A percentile compares a stretch with the other conserved stretches of the same genome.
Conservation (phyloP, 2,888 invertebrate species). For the Drosophila pegasa region DNA sequence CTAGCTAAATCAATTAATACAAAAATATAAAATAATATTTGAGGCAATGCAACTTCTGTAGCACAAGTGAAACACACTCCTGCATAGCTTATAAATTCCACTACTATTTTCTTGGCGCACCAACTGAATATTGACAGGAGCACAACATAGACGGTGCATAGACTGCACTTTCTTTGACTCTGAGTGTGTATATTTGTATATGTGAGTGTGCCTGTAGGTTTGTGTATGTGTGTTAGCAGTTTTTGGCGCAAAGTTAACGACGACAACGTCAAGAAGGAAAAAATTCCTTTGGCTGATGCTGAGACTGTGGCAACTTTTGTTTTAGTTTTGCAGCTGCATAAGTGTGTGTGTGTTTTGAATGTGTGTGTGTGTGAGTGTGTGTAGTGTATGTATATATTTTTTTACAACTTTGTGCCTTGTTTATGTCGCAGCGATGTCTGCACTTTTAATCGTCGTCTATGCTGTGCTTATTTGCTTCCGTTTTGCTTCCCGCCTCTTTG, state of each 20-base stretch:
- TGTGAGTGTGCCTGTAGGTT: not conserved
- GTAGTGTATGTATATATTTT: constrained; percentile 30
- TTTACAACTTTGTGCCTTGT: constrained; percentile 70
- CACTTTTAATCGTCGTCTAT: constrained; percentile 71
- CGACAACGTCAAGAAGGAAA: constrained; percentile 32
- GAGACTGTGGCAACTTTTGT: constrained; percentile 56
- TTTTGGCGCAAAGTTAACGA: constrained; percentile 60
- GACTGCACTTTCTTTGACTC: constrained; percentile 14
- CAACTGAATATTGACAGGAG: constrained; percentile 50
- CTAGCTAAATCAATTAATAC: no score
- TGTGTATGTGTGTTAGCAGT: constrained; percentile 19
- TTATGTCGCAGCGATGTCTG: constrained; percentile 69
- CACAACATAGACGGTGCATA: constrained; percentile 37
- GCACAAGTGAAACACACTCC: not conserved
- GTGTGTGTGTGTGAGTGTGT: constrained; percentile 15
- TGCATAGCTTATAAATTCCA: not conserved
- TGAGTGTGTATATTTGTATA: not conserved
- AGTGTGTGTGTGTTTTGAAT: constrained; percentile 44
- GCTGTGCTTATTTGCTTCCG: constrained; percentile 66
- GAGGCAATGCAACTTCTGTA: not conserved
- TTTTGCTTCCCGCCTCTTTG: constrained; percentile 49
- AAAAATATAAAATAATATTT: not conserved
- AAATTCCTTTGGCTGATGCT: constrained; percentile 45
- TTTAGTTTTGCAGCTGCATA: constrained; percentile 55
- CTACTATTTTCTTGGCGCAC: constrained; percentile 14